Conservation (phyloP, 1,140 invertebrate genomes). For the Trichonephila inaurata region DNA sequence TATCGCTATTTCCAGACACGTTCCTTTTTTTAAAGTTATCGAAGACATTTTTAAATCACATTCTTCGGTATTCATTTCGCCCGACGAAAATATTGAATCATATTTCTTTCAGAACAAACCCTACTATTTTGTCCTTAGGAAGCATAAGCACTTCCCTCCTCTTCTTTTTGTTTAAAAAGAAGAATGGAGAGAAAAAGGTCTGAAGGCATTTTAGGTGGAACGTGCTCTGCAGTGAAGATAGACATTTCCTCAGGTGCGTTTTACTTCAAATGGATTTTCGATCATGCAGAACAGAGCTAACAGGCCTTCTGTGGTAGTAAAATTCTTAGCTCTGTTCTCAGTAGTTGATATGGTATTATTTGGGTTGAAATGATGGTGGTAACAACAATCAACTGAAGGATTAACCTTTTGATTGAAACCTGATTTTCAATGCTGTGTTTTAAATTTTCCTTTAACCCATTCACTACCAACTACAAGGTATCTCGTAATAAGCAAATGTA, state of each 20-base stretch:
- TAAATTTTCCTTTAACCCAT: no score
- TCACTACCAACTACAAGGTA: no score
- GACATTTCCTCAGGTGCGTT: constrained; percentile 24
- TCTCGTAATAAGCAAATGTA: no score
- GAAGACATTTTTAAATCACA: not conserved
- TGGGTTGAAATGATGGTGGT: no score
- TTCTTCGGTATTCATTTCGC: not conserved
- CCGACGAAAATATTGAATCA: constrained; percentile 8
- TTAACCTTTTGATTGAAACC: no score
- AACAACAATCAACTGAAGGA: no score
- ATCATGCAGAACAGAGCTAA: constrained; percentile 22
- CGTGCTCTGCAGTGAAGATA: constrained; percentile 37
- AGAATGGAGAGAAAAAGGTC: not conserved
- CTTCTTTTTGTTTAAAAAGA: not conserved
- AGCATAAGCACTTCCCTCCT: not conserved
- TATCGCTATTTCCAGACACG: not conserved
- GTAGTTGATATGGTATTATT: no score
- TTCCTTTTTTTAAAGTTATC: not conserved
- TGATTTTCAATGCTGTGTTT: no score
- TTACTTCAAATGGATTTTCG: not conserved
- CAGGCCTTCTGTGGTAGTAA: not conserved
- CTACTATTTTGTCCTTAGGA: constrained; percentile 20
- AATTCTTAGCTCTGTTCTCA: no score
- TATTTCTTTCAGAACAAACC: constrained; percentile 23
- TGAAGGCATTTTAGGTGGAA: not conserved